Evolutionary conservation across 2,888 invertebrate species (phyloP).

Genomic region (Chloromyia formosa): DNA sequence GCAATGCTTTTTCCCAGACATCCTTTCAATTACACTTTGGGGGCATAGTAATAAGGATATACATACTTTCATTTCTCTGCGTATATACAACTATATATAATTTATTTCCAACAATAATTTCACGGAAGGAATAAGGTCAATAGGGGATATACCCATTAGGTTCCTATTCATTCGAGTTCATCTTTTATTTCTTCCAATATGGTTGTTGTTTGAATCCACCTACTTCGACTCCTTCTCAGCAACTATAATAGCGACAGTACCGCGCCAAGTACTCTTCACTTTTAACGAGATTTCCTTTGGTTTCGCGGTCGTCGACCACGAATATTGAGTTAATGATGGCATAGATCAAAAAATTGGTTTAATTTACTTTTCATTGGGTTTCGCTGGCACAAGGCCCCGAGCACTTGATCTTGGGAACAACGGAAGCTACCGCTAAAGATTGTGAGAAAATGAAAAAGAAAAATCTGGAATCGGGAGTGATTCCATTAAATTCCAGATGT

Average conservation of each 20-base stretch:
- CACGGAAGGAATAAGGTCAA: constrained; percentile 16
- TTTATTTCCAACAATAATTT: neutral
- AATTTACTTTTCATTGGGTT: constrained; percentile 14
- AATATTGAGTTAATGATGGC: constrained; percentile 3
- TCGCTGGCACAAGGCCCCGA: neutral
- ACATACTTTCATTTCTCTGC: too few species aligned
- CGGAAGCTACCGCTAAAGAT: neutral
- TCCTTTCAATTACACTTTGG: too few species aligned
- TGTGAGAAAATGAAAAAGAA: neutral
- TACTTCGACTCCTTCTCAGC: neutral
- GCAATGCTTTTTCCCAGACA: too few species aligned
- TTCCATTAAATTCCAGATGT: too few species aligned
- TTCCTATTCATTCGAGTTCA: constrained; percentile 7
- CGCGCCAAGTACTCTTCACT: neutral
- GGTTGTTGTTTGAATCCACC: too few species aligned
- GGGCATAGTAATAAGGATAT: too few species aligned
- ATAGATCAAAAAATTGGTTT: constrained; percentile 30
- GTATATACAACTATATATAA: neutral
- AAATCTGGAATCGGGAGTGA: neutral
- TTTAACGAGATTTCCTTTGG: neutral
- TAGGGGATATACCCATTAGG: neutral
- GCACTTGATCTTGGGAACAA: neutral
- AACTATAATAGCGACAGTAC: too few species aligned
- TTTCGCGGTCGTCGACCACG: neutral
- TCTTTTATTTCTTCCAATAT: too few species aligned